Conservation (phyloP, 2,797 vertebrate species). For the Arrhamphus sclerolepis region DNA sequence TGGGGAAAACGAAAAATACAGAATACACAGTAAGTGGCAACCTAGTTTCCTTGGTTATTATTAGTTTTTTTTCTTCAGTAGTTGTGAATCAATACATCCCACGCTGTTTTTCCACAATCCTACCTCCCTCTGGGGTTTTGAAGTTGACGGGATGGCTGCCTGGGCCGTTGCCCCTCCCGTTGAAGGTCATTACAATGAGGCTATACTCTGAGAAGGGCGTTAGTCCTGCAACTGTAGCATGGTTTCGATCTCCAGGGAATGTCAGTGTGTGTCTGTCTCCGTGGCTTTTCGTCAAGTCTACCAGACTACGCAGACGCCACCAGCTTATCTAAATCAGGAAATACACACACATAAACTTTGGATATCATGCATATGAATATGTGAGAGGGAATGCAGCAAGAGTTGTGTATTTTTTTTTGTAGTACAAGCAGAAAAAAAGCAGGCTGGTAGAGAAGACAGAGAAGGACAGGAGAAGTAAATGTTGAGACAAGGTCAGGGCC, state of each 20-base stretch:
- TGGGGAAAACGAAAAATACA: slow-evolving; percentile 48
- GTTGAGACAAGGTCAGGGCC: slow-evolving; percentile 54
- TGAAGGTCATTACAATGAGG: slow-evolving; percentile 91
- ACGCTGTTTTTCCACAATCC: slow-evolving; percentile 67
- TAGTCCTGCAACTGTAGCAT: slow-evolving; percentile 85
- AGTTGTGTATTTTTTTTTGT: slow-evolving; percentile 9
- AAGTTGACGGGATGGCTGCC: slow-evolving; percentile 88
- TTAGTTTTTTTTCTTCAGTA: slow-evolving; percentile 61
- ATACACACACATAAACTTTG: slow-evolving; percentile 4
- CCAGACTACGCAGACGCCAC: slow-evolving; percentile 89
- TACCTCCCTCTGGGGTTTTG: slow-evolving; percentile 97
- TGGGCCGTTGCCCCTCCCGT: slow-evolving; percentile 90
- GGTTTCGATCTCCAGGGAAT: slow-evolving; percentile 84
- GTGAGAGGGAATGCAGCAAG: slow-evolving; percentile 3
- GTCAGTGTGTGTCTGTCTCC: slow-evolving; percentile 84
- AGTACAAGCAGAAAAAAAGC: slow-evolving; percentile 36
- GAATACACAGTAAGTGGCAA: slow-evolving; percentile 50
- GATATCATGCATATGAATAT: slow-evolving; percentile 9
- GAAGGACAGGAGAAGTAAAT: slow-evolving; percentile 38
- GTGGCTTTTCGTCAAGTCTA: slow-evolving; percentile 84
- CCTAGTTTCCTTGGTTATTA: slow-evolving; percentile 60
- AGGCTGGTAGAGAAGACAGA: slow-evolving; percentile 35
- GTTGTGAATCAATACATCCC: slow-evolving; percentile 68
- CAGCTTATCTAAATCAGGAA: slow-evolving; percentile 84
- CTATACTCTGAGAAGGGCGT: slow-evolving; percentile 92